These are phyloP conservation scores for Stenodema calcarata DNA, from an alignment of 2,888 invertebrate genomes.

Conservation along the genomic window DNA sequence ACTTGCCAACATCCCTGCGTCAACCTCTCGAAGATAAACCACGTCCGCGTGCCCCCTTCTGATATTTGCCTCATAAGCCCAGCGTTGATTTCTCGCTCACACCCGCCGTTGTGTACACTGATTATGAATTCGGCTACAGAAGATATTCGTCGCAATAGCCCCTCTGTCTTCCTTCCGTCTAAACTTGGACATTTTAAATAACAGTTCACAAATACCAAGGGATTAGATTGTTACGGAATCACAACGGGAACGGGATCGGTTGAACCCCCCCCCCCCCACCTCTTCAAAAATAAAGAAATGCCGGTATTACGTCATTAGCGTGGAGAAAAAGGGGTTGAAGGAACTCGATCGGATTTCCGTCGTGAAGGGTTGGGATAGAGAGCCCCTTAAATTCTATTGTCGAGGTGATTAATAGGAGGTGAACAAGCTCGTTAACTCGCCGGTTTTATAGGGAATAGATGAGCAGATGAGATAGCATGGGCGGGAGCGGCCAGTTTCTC, in stretches of 20 bases:
- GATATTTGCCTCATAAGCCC: not conserved
- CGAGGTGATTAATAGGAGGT: conserved; percentile 34
- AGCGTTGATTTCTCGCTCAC: not conserved
- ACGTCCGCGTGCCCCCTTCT: not conserved
- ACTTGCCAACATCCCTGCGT: not conserved
- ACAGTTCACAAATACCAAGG: too few species aligned
- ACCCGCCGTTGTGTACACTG: not conserved
- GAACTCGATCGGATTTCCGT: not conserved
- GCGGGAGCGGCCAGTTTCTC: conserved; percentile 17
- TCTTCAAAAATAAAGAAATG: not conserved
- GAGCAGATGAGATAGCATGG: conserved; percentile 13
- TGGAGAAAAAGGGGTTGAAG: not conserved
- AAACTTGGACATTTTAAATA: not conserved
- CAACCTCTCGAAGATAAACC: not conserved
- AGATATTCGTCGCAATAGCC: too few species aligned
- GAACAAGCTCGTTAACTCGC: conserved; percentile 45
- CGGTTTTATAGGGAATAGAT: conserved; percentile 43
- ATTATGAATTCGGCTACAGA: too few species aligned
- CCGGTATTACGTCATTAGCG: not conserved
- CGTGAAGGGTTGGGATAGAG: not conserved
- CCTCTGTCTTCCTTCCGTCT: too few species aligned
- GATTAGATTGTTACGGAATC: not conserved
- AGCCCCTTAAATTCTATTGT: conserved; percentile 41
- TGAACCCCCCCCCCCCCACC: too few species aligned
- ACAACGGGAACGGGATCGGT: not conserved